A percentile compares a stretch with the other conserved stretches of the same genome.
Conservation (phyloP, 2,888 invertebrate species). For the Agrotis exclamationis region DNA sequence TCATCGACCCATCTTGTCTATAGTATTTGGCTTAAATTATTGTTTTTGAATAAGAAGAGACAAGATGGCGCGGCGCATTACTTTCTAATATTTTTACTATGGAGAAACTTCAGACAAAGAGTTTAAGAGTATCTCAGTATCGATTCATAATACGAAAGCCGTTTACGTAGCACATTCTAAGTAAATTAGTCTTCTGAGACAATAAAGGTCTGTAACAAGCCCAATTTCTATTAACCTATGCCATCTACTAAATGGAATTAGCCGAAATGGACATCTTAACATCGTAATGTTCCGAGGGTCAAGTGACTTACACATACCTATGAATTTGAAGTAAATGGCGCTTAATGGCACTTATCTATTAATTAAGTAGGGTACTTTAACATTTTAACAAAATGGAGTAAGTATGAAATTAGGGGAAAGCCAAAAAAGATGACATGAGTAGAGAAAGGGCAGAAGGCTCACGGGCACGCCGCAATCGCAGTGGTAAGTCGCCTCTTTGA, state of each 20-base stretch:
- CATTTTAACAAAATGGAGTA: not conserved
- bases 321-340: conserved; percentile 28
- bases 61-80: too few relatives aligned
- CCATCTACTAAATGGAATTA: conserved; percentile 46
- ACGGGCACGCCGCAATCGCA: too few relatives aligned
- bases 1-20: too few relatives aligned
- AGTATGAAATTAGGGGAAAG: too few relatives aligned
- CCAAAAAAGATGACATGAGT: too few relatives aligned
- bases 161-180: not conserved
- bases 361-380: not conserved
- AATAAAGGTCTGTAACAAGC: not conserved
- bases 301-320: conserved; percentile 15
- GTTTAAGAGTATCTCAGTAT: not conserved
- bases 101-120: too few relatives aligned
- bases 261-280: conserved; percentile 32
- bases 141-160: not conserved
- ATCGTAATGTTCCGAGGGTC: conserved; percentile 34
- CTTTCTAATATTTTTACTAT: too few relatives aligned
- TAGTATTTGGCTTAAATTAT: too few relatives aligned
- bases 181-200: not conserved
- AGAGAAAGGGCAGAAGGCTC: too few relatives aligned
- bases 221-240: conserved; percentile 40
- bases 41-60: too few relatives aligned
- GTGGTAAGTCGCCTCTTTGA: too few relatives aligned
- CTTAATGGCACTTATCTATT: conserved; percentile 13